phyloP scores from a whole-genome alignment of 2,888 invertebrate species.

The Andrena bicolor region DNA sequence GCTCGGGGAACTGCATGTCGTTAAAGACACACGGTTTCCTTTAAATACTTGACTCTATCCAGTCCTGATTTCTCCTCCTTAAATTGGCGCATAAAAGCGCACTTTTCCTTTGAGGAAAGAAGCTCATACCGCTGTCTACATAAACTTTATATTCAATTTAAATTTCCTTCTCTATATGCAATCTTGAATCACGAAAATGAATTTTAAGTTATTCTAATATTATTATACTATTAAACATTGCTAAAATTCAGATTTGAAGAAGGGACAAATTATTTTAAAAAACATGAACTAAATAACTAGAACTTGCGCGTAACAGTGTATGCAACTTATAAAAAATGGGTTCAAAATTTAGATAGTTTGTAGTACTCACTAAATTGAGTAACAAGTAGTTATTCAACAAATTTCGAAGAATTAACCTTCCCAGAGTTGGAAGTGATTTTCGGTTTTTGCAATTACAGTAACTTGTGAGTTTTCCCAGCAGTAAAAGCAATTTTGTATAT shows the following conservation, averaged over 20 bases:
- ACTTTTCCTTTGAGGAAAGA: slow-evolving; percentile 6
- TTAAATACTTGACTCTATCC: slow-evolving; percentile 60
- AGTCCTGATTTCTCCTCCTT: slow-evolving; percentile 57
- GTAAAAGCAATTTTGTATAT: too few relatives aligned
- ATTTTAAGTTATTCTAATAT: slow-evolving; percentile 2
- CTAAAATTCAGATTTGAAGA: neutral
- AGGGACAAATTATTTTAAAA: neutral
- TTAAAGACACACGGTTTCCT: slow-evolving; percentile 68
- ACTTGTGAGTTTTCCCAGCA: too few relatives aligned
- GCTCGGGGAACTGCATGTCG: slow-evolving; percentile 59
- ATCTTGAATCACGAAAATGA: neutral
- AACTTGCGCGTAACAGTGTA: too few relatives aligned
- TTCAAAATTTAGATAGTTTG: too few relatives aligned
- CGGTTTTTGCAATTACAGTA: too few relatives aligned
- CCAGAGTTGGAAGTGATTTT: too few relatives aligned
- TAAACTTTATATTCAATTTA: slow-evolving; percentile 22
- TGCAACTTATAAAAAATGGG: too few relatives aligned
- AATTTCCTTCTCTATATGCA: neutral
- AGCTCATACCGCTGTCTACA: slow-evolving; percentile 1
- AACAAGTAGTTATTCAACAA: too few relatives aligned
- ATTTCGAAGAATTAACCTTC: too few relatives aligned
- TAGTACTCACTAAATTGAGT: too few relatives aligned
- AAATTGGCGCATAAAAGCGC: slow-evolving; percentile 36
- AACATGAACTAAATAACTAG: neutral
- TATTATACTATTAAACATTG: neutral